Base-by-base conservation (phyloP, 2,797 vertebrate genomes). In the Alectoris magna region DNA sequence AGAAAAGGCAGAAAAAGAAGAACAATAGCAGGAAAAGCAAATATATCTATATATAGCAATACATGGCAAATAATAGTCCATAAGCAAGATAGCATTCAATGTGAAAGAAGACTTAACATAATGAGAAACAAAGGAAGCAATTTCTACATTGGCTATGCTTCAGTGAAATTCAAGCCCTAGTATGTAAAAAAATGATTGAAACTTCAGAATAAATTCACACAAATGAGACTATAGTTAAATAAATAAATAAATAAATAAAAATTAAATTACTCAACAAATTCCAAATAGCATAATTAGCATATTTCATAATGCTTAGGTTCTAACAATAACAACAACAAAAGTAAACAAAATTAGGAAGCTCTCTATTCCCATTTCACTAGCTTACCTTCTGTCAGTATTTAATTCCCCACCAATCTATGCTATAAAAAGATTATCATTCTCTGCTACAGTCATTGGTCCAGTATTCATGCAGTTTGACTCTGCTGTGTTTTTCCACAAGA, bases 41-140 rank as follows among this genome's bases (percentile, higher is more conserved):
- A 23, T 68, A 18, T 64, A 14, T 56, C 8, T 83, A 3, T 46
- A 2, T 46, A 21, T 53, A 86, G 5, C 8, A 78, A 59, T 49
- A 76, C 2, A 24, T 73, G 5, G 1, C 15, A 68, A 70, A 84
- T 76, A 70, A 84, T 76, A 64, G 16, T 71, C 41, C 19, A 85
- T 34, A 44, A 87, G 73, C 3, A 23, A 8, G 6, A 18, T 34
- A 71, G 2, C 2, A 64, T 53, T 71, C 49, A 72, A 3, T 66
- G 26, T 78, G 31, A 74, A 8, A 34, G 59, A 88, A 58, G 4
- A 72, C 13, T 63, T 21, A 56, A 58, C 15, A 48, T 6, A 77
- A 59, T 63, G 34, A 46, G 23, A 84, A 86, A 55, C 41, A 90
- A 87, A 16, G 21, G n/a, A 90, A 84, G 12, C 7, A 82, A 76